Base-by-base conservation (phyloP, 2,797 vertebrate genomes). In the Peromyscus eremicus region DNA sequence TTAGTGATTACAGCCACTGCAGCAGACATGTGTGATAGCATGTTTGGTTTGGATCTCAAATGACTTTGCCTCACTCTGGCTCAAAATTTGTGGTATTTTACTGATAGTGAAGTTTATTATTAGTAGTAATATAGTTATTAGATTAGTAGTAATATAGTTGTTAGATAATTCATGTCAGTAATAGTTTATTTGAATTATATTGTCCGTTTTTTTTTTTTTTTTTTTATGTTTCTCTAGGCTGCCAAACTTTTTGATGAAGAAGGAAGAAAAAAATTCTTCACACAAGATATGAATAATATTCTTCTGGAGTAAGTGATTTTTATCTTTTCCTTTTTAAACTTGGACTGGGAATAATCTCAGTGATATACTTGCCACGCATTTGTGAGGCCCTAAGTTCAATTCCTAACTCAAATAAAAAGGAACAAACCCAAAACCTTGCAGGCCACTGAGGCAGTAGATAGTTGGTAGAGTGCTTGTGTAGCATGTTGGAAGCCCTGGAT, bases 261-360 rank as follows among this genome's bases (percentile, higher is more conserved):
- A 98, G 99, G 99, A 98, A 99, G 99, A 96, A 99, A 99, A 99
- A 99, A 99, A 97, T 99, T 99, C 99, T 99, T 99, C 98, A 99
- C 99, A 0, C 99, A 99, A 98, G 99, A 99, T 98, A 99, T 99
- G 99, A 99, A 99, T 99, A 99, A 99, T 99, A 99, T 99, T 98
- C 99, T 99, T 43, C 99, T 99, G 96, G 99, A 99, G 99, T 99
- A 99, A 99, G 99, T 99, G 91, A 76, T 96, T 97, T 96, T 97
- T 98, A 95, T 71, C 40, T 71, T 86, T 70, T 71, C 52, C 46
- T 70, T 55, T 87, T 55, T 87, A 93, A 57, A 52, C 16, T 75
- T 90, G 83, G 57, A 71, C 25, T 55, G 25, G 19, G 9, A n/a
- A 23, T 40, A 70, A 32, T 37, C 71, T 77, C 12, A 64, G 9